These are phyloP conservation scores for Catharus ustulatus DNA, from an alignment of 2,797 vertebrate genomes.

Conservation along the genomic window DNA sequence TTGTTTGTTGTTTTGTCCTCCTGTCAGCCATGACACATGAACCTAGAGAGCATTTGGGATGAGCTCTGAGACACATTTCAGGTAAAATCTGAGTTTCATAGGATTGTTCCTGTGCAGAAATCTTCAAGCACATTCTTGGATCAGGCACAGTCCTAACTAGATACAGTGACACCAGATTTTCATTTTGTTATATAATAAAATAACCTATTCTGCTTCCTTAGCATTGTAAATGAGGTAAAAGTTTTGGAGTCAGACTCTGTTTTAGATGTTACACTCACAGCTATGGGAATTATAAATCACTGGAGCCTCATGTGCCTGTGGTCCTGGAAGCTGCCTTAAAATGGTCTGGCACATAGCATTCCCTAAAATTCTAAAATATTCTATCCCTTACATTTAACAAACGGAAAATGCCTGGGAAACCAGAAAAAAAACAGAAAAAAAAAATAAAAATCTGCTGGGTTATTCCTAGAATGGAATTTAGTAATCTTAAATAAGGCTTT, in stretches of 20 bases:
- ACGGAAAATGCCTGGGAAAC: not conserved
- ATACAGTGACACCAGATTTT: not conserved
- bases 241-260: not conserved
- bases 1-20: slow-evolving; percentile 66
- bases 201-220: not conserved
- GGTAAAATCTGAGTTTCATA: slow-evolving; percentile 7
- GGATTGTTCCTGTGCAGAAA: not conserved
- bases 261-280: not conserved
- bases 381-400: not conserved
- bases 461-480: not conserved
- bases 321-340: slow-evolving; percentile 8
- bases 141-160: not conserved
- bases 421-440: not conserved
- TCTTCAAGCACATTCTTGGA: not conserved
- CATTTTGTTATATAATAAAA: not conserved
- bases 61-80: slow-evolving; percentile 23
- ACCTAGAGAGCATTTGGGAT: slow-evolving; percentile 13
- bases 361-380: not conserved
- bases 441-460: not conserved
- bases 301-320: not conserved
- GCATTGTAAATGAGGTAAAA: slow-evolving; percentile 11
- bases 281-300: not conserved
- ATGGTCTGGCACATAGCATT: not conserved
- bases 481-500: not conserved
- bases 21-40: slow-evolving; percentile 24